Percentiles rank a stretch among this genome's conserved stretches.
Evolutionary conservation across 1,140 invertebrate genomes (phyloP).

Genomic region (Paracyclopina nana): DNA sequence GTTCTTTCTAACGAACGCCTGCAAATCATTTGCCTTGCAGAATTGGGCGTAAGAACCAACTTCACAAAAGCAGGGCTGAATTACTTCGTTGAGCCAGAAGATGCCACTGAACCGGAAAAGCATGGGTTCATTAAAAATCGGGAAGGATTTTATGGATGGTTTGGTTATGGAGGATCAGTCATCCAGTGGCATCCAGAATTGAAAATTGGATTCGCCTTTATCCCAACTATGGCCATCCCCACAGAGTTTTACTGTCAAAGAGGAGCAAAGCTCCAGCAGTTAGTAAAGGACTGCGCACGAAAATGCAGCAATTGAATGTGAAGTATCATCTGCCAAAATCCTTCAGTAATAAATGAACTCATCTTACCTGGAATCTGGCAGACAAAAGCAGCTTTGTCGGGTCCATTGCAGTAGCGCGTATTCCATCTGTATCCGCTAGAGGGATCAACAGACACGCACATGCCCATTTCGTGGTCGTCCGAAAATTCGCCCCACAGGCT

Average conservation of each 20-base stretch:
- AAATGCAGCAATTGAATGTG: too few relatives aligned
- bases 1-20: too few relatives aligned
- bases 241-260: too few relatives aligned
- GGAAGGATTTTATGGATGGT: background rate
- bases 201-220: background rate
- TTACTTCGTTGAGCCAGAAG: background rate
- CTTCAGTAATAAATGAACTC: too few relatives aligned
- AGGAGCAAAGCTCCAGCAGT: too few relatives aligned
- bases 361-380: background rate
- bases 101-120: background rate
- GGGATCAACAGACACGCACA: background rate
- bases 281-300: too few relatives aligned
- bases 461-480: background rate
- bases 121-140: background rate
- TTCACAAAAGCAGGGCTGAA: constrained; percentile 3
- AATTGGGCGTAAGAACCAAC: background rate
- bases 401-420: background rate
- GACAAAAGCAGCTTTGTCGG: background rate
- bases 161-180: background rate
- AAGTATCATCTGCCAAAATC: too few relatives aligned
- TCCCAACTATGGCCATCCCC: too few relatives aligned
- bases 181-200: background rate
- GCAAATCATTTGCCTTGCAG: too few relatives aligned
- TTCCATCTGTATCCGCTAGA: background rate
- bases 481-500: background rate